These are phyloP conservation scores for Cheilinus undulatus DNA, from an alignment of 2,113 vertebrate genomes.

Conservation along the genomic window DNA sequence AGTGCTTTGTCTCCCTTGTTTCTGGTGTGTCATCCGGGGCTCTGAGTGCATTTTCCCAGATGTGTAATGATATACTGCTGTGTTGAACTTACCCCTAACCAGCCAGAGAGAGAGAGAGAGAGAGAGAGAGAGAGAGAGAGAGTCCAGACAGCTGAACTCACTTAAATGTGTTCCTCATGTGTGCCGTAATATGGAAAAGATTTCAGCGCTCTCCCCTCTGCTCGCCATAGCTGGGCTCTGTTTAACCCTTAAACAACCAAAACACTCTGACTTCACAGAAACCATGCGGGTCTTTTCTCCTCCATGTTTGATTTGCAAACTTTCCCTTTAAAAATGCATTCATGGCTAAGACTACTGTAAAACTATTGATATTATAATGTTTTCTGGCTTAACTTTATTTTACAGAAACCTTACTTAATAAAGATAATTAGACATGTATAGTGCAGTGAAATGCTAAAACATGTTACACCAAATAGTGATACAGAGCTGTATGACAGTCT, in stretches of 20 bases:
- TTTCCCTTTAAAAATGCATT: no score
- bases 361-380: no score
- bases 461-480: no score
- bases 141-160: conserved; percentile 83
- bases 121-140: conserved; percentile 49
- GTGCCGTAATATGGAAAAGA: conserved; percentile 85
- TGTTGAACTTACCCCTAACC: conserved; percentile 63
- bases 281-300: not conserved
- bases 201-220: conserved; percentile 65
- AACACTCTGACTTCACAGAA: not conserved
- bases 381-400: no score
- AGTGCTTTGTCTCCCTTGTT: conserved; percentile 43
- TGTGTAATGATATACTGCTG: conserved; percentile 82
- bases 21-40: conserved; percentile 54
- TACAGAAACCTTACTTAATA: no score
- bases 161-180: conserved; percentile 84
- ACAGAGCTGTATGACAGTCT: no score
- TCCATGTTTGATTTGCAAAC: not conserved
- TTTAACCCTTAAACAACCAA: conserved; percentile 76
- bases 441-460: no score
- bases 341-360: no score
- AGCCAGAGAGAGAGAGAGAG: conserved; percentile 54
- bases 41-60: conserved; percentile 79
- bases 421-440: no score
- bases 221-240: conserved; percentile 62